Percentiles rank a stretch among this genome's conserved stretches.
phyloP scores from a whole-genome alignment of 2,797 vertebrate genomes.

The Acipenser transmontanus region DNA sequence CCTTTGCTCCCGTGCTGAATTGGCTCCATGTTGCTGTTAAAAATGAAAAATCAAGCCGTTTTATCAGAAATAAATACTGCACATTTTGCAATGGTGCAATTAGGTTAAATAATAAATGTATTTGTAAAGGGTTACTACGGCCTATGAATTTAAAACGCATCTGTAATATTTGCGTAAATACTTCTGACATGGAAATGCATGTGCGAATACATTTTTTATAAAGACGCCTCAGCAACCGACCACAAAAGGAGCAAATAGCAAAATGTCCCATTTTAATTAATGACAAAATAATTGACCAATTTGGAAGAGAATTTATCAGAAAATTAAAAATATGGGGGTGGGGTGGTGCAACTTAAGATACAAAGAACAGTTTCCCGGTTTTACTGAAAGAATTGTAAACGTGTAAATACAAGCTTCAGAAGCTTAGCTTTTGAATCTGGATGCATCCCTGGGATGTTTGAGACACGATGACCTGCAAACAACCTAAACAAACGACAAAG shows the following conservation, averaged over 20 bases:
- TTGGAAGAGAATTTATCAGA: neutral
- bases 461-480: neutral
- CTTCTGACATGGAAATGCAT: neutral
- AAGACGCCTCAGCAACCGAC: neutral
- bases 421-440: neutral
- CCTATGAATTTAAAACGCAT: too few relatives aligned
- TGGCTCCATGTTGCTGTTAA: too few relatives aligned
- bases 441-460: neutral
- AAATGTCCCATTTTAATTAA: slow-evolving; percentile 1
- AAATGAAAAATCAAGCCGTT: too few relatives aligned
- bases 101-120: too few relatives aligned
- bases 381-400: neutral
- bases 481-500: neutral
- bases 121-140: too few relatives aligned
- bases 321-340: neutral
- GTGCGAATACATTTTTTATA: neutral
- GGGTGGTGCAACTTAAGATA: neutral
- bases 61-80: too few relatives aligned
- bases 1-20: too few relatives aligned
- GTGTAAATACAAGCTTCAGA: neutral
- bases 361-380: neutral
- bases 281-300: neutral
- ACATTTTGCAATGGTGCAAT: too few relatives aligned
- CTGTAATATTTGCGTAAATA: too few relatives aligned
- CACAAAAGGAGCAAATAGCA: neutral